Conservation (phyloP, 2,888 invertebrate species). For the Tetheella fluctuosa region DNA sequence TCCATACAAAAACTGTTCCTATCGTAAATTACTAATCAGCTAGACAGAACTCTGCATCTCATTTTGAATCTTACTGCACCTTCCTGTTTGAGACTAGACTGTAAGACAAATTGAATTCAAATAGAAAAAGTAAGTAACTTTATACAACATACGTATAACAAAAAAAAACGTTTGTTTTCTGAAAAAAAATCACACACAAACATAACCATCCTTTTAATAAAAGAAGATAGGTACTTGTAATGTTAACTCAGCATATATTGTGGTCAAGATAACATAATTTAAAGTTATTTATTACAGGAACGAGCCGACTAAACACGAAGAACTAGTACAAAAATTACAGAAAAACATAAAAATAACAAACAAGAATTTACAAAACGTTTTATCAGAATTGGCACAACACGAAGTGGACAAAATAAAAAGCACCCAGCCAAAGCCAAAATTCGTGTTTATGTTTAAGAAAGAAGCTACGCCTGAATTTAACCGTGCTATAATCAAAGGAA, state of each 20-base stretch:
- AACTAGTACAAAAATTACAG: conserved; percentile 89
- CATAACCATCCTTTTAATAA: too few species aligned
- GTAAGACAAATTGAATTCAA: too few species aligned
- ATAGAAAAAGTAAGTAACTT: too few species aligned
- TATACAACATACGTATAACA: too few species aligned
- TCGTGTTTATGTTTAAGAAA: conserved; percentile 85
- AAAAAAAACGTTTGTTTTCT: too few species aligned
- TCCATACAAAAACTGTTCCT: too few species aligned
- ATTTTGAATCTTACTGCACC: background rate
- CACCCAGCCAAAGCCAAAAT: conserved; percentile 78
- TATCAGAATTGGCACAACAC: conserved; percentile 88
- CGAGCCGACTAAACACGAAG: conserved; percentile 87
- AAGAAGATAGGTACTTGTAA: too few species aligned
- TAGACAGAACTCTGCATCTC: background rate
- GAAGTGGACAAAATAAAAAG: conserved; percentile 86
- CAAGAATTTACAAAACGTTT: conserved; percentile 86
- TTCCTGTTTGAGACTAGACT: too few species aligned
- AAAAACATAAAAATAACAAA: conserved; percentile 86
- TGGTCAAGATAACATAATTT: too few species aligned
- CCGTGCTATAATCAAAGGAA: conserved; percentile 86
- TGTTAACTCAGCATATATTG: too few species aligned
- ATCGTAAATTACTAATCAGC: too few species aligned
- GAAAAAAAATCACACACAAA: too few species aligned
- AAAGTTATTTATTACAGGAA: conserved; percentile 75
- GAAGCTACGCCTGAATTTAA: conserved; percentile 92